phyloP scores from a whole-genome alignment of 2,888 invertebrate genomes.

The Nematopogon swammerdamellus region DNA sequence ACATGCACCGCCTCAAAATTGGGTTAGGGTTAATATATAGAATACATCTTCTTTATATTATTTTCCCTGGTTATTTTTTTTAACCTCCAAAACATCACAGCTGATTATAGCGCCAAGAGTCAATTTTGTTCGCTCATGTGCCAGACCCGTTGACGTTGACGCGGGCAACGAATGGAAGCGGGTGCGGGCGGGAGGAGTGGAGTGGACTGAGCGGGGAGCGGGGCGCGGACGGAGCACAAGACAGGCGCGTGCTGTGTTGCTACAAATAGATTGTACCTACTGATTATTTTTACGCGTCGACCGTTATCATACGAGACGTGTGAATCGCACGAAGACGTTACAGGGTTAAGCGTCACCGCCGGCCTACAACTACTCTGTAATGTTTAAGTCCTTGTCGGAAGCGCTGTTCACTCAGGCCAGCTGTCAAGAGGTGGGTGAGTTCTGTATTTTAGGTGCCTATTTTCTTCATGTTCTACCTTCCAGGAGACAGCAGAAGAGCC shows the following conservation, averaged over 20 bases:
- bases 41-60: no score
- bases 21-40: no score
- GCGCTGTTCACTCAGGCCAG: conserved; percentile 62
- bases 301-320: conserved; percentile 15
- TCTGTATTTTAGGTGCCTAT: conserved; percentile 22
- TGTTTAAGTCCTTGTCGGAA: conserved; percentile 61
- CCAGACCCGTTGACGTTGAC: no score
- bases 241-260: conserved; percentile 38
- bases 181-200: no score
- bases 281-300: conserved; percentile 37
- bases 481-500: no score
- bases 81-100: no score
- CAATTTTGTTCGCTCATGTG: no score
- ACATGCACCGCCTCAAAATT: no score
- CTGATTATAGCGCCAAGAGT: no score
- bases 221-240: conserved; percentile 28
- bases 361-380: conserved; percentile 44
- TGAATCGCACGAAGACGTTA: conserved; percentile 22
- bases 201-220: background rate
- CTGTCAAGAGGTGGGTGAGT: conserved; percentile 79
- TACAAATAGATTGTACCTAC: conserved; percentile 51
- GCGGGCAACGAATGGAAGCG: no score
- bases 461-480: no score
- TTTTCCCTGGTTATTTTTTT: no score
- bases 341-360: conserved; percentile 21